Percentiles rank a stretch among this genome's conserved stretches.
Conservation (phyloP, 2,888 invertebrate species). For the Exephanes ischioxanthus region DNA sequence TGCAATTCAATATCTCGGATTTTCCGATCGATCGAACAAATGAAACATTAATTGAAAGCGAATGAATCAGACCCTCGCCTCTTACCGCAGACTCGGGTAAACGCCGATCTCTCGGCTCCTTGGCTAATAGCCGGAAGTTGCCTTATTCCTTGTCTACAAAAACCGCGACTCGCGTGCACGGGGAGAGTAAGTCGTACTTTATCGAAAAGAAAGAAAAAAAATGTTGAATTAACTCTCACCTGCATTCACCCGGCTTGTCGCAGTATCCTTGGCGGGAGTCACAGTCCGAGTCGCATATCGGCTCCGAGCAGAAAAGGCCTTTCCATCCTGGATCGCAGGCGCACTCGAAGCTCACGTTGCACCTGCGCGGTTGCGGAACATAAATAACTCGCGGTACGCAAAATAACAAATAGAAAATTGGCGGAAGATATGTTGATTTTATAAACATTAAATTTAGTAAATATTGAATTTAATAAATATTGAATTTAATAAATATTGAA, state of each 20-base stretch:
- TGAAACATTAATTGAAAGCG: conserved; percentile 15
- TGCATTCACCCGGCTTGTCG: conserved; percentile 94
- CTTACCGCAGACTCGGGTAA: conserved; percentile 11
- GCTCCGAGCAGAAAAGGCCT: conserved; percentile 95
- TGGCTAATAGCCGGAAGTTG: conserved; percentile 41
- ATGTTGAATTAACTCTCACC: conserved; percentile 81
- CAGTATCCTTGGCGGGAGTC: conserved; percentile 95
- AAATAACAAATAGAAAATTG: background rate
- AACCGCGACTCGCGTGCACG: background rate
- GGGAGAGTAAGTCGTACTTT: background rate
- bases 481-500: conserved; percentile 6
- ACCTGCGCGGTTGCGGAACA: conserved; percentile 83
- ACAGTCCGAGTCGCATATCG: conserved; percentile 94
- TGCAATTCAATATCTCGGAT: background rate
- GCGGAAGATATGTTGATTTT: background rate
- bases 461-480: background rate
- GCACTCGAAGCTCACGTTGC: conserved; percentile 95
- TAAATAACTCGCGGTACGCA: conserved; percentile 16
- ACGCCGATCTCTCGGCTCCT: conserved; percentile 15
- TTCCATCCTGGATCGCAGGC: conserved; percentile 95
- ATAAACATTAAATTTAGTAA: conserved; percentile 28
- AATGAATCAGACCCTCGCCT: conserved; percentile 27
- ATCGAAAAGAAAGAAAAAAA: background rate
- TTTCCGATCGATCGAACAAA: conserved; percentile 4
- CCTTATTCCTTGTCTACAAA: background rate